Evolutionary conservation across 2,113 vertebrate genomes (phyloP).

Genomic region (Fulmarus glacialis): DNA sequence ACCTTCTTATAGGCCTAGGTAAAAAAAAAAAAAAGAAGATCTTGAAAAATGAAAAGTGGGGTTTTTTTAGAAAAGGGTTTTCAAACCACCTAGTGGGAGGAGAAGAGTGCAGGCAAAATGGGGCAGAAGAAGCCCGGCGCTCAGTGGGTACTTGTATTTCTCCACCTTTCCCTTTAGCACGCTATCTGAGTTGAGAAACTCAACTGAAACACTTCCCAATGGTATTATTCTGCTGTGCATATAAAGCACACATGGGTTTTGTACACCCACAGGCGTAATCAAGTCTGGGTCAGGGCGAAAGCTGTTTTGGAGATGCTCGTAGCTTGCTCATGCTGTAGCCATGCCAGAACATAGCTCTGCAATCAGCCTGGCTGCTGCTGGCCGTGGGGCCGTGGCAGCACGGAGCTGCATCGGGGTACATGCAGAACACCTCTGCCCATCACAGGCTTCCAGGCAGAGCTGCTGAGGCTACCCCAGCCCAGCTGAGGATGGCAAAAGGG

Average conservation of each 20-base stretch:
- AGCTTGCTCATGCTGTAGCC: neutral
- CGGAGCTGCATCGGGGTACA: rapidly evolving
- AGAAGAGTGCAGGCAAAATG: neutral
- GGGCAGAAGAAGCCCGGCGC: neutral
- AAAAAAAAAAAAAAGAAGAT: neutral
- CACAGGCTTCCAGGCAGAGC: rapidly evolving
- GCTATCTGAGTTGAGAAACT: neutral
- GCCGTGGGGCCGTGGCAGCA: rapidly evolving
- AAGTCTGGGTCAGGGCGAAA: neutral
- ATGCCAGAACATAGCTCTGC: neutral
- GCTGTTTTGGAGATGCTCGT: neutral
- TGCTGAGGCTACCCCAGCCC: neutral
- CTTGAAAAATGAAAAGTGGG: neutral
- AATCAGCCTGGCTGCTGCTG: neutral
- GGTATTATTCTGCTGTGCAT: neutral
- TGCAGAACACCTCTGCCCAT: neutral
- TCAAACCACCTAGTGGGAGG: neutral
- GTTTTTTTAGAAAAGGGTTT: neutral
- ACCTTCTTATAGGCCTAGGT: neutral
- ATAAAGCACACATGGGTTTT: neutral
- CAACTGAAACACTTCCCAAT: neutral
- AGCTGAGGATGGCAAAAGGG: neutral
- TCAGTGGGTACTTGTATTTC: neutral
- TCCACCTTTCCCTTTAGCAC: neutral
- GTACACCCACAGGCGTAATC: neutral